Conservation (phyloP, 2,888 invertebrate species). For the Escarpia spicata region DNA sequence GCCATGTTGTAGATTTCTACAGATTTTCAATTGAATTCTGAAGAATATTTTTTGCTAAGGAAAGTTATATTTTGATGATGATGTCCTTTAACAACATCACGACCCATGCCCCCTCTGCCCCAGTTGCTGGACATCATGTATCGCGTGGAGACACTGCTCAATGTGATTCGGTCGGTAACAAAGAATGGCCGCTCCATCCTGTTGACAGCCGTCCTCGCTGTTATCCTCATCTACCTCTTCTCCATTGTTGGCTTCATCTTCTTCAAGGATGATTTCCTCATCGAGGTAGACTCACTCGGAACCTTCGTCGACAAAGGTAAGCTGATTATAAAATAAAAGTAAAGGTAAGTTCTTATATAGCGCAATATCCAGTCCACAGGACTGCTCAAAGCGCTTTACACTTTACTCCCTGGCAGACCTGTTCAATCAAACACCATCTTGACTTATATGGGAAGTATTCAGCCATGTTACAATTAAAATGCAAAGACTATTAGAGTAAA, state of each 20-base stretch:
- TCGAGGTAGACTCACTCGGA: constrained; percentile 77
- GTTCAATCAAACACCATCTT: no score
- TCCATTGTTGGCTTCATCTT: constrained; percentile 98
- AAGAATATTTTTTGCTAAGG: no score
- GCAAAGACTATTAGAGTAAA: not conserved
- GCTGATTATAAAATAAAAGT: not conserved
- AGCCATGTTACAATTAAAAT: no score
- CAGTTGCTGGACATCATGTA: constrained; percentile 98
- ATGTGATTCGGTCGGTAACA: constrained; percentile 98
- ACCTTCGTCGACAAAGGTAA: constrained; percentile 21
- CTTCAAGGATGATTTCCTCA: constrained; percentile 96
- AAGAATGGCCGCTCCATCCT: constrained; percentile 98
- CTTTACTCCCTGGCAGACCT: no score
- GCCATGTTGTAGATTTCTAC: no score
- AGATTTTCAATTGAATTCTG: no score
- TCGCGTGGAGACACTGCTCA: constrained; percentile 96
- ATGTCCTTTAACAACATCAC: not conserved
- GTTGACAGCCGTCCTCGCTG: constrained; percentile 94
- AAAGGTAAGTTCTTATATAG: no score
- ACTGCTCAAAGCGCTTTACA: no score
- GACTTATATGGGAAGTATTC: no score
- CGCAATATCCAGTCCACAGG: no score
- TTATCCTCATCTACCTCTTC: constrained; percentile 96
- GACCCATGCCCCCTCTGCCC: not conserved
- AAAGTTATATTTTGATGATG: no score